A percentile compares a stretch with the other conserved stretches of the same genome.
Evolutionary conservation across 1,140 invertebrate species (phyloP).

Genomic region (Hermetia illucens): DNA sequence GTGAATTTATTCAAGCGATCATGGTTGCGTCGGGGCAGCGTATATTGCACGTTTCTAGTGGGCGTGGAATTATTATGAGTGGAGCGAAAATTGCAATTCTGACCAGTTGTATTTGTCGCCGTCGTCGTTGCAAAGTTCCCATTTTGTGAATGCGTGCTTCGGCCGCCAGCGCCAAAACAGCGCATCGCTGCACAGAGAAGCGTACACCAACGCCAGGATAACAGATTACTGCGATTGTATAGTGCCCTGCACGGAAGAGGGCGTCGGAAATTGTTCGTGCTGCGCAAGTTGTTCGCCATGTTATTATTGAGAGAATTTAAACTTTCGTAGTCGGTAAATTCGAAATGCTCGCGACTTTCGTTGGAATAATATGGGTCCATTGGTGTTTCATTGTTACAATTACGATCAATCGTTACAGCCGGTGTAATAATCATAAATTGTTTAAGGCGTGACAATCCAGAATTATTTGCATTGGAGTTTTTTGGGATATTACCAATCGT

Average conservation of each 20-base stretch:
- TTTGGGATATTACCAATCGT: slow-evolving; percentile 11
- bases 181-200: slow-evolving; percentile 27
- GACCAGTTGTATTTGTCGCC: slow-evolving; percentile 3
- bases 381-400: slow-evolving; percentile 21
- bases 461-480: slow-evolving; percentile 14
- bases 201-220: slow-evolving; percentile 28
- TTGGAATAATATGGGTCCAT: slow-evolving; percentile 4
- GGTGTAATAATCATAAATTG: slow-evolving; percentile 31
- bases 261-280: slow-evolving; percentile 18
- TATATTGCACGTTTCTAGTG: slow-evolving; percentile 12
- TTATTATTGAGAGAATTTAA: slow-evolving; percentile 6
- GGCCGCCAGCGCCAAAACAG: slow-evolving; percentile 23
- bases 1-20: slow-evolving; percentile 29
- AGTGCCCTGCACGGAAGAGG: slow-evolving; percentile 19
- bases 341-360: background rate
- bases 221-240: background rate
- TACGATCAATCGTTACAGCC: slow-evolving; percentile 28
- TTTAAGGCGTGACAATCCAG: too few relatives aligned
- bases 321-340: background rate
- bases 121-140: slow-evolving; percentile 13
- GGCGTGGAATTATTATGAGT: slow-evolving; percentile 21
- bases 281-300: slow-evolving; percentile 1
- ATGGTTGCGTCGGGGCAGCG: slow-evolving; percentile 22
- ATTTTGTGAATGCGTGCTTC: slow-evolving; percentile 17
- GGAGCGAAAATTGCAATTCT: slow-evolving; percentile 10